Percentiles rank a stretch among this genome's conserved stretches.
These are phyloP conservation scores for Phoenicopterus ruber DNA, from an alignment of 2,113 vertebrate genomes.

Conservation along the genomic window DNA sequence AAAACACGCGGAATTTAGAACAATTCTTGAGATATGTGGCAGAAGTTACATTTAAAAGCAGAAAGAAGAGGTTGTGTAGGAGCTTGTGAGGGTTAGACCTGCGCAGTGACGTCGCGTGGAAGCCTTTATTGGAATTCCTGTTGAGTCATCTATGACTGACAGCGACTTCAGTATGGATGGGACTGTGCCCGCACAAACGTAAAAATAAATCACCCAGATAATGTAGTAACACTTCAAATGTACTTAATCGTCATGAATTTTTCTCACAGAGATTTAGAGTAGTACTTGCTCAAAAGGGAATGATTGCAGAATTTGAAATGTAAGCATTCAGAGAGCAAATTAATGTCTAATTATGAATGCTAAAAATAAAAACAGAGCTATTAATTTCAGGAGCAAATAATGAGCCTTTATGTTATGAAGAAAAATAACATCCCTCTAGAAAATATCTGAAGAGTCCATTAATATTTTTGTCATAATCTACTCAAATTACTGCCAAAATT, in stretches of 20 bases:
- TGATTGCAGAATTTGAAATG: constrained; percentile 28
- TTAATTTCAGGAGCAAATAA: constrained; percentile 47
- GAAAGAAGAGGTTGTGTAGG: neutral
- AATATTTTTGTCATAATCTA: constrained; percentile 39
- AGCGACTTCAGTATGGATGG: neutral
- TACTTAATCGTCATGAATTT: neutral
- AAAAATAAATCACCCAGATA: constrained; percentile 7
- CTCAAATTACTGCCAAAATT: constrained; percentile 14
- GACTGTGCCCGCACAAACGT: rapidly evolving
- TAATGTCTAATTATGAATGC: constrained; percentile 49
- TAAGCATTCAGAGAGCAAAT: constrained; percentile 36
- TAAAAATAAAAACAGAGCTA: constrained; percentile 62
- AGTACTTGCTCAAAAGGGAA: constrained; percentile 5
- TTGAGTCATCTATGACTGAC: neutral
- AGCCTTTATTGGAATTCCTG: neutral
- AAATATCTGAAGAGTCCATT: constrained; percentile 38
- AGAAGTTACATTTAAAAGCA: neutral
- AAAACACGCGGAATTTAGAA: neutral
- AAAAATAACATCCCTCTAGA: constrained; percentile 36
- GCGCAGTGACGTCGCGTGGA: neutral
- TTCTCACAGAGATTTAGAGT: neutral
- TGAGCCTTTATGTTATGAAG: neutral
- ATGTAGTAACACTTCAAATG: neutral
- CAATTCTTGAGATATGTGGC: neutral
- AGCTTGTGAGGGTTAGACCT: neutral